Evolutionary conservation across 1,140 invertebrate genomes (phyloP).

Genomic region (Venturia canescens): DNA sequence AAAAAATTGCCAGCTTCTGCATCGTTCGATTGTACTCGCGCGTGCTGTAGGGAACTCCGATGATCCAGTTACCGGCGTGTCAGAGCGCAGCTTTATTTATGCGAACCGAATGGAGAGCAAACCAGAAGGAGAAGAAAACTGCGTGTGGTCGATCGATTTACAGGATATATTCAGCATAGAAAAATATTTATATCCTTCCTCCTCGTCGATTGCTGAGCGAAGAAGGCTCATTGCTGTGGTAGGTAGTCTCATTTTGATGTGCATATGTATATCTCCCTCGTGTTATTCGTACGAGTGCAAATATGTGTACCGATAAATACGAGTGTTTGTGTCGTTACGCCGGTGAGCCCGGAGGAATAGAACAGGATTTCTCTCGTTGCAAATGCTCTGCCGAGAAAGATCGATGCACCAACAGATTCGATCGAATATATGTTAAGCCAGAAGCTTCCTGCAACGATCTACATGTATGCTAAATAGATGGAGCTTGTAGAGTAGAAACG

Average conservation of each 20-base stretch:
- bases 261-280: not conserved
- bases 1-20: not conserved
- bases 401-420: slow-evolving; percentile 9
- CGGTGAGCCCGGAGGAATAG: slow-evolving; percentile 1
- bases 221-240: not conserved
- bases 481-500: slow-evolving; percentile 12
- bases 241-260: not conserved
- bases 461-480: slow-evolving; percentile 22
- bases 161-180: slow-evolving; percentile 7
- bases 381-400: slow-evolving; percentile 22
- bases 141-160: slow-evolving; percentile 21
- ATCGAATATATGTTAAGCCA: slow-evolving; percentile 23
- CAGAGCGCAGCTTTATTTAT: not conserved
- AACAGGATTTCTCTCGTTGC: slow-evolving; percentile 22
- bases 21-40: not conserved
- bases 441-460: slow-evolving; percentile 10
- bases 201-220: not conserved
- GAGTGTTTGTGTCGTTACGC: slow-evolving; percentile 8
- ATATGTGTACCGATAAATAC: not conserved
- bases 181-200: slow-evolving; percentile 8
- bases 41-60: not conserved
- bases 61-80: not conserved
- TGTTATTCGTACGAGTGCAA: not conserved
- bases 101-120: not conserved
- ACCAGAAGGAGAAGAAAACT: not conserved